Evolutionary conservation across 2,888 invertebrate species (phyloP).

Genomic region (Leucozona laternaria): DNA sequence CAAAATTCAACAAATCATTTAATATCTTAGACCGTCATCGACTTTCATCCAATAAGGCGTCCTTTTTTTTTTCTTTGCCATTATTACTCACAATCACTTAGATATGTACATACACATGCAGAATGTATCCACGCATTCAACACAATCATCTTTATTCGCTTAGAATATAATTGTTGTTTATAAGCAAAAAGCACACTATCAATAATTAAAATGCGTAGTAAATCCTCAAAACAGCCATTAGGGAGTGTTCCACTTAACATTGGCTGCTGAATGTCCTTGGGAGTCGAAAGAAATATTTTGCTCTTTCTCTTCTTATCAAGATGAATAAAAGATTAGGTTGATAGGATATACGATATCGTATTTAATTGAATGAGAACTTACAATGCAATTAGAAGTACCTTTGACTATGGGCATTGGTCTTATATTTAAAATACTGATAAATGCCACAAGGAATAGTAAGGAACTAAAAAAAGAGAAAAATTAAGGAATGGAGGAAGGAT

Average conservation of each 20-base stretch:
- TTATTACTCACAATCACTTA: neutral
- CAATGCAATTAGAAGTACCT: slow-evolving; percentile 42
- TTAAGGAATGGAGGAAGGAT: neutral
- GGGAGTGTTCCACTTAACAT: slow-evolving; percentile 46
- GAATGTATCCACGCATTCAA: neutral
- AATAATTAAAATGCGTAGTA: slow-evolving; percentile 46
- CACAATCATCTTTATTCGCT: neutral
- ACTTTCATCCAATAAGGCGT: neutral
- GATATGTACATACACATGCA: neutral
- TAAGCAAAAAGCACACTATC: slow-evolving; percentile 17
- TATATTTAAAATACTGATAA: slow-evolving; percentile 36
- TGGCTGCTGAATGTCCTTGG: slow-evolving; percentile 14
- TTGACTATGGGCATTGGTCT: slow-evolving; percentile 20
- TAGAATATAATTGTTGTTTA: slow-evolving; percentile 20
- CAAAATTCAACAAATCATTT: slow-evolving; percentile 7
- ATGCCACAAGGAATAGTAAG: neutral
- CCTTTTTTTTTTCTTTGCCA: neutral
- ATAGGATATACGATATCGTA: slow-evolving; percentile 38
- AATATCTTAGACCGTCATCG: neutral
- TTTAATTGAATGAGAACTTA: slow-evolving; percentile 47
- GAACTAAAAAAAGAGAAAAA: neutral
- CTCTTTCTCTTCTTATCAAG: slow-evolving; percentile 38
- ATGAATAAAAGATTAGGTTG: slow-evolving; percentile 52
- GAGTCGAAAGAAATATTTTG: slow-evolving; percentile 6
- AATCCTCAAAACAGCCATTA: slow-evolving; percentile 37